A percentile compares a stretch with the other conserved stretches of the same genome.
These are phyloP conservation scores for Drosophila antonietae DNA, from an alignment of 2,888 invertebrate species.

Conservation along the genomic window DNA sequence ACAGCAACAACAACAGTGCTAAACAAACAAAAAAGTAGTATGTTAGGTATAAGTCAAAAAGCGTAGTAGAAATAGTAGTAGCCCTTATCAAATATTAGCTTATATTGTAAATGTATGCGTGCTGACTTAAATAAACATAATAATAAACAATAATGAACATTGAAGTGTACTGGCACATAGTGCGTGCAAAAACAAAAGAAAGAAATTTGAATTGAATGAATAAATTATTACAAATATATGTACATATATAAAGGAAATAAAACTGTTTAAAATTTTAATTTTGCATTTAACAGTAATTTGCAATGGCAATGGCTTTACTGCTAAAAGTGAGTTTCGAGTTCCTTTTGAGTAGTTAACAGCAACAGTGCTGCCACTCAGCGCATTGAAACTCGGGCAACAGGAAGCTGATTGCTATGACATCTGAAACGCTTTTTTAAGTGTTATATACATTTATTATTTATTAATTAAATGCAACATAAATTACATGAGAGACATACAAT, in stretches of 20 bases:
- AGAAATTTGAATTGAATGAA: conserved; percentile 39
- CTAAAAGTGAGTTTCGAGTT: background rate
- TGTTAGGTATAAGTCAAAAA: conserved; percentile 20
- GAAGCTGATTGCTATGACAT: conserved; percentile 26
- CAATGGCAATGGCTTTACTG: background rate
- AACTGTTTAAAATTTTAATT: background rate
- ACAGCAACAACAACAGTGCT: conserved; percentile 66
- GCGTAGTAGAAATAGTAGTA: conserved; percentile 39
- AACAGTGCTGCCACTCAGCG: conserved; percentile 8
- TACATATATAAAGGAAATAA: conserved; percentile 28
- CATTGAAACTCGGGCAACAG: background rate
- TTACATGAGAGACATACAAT: conserved; percentile 22
- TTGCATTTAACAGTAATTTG: background rate
- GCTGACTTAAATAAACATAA: conserved; percentile 48
- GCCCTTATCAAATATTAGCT: conserved; percentile 18
- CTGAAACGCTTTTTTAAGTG: background rate
- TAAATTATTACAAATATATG: conserved; percentile 53
- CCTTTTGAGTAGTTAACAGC: conserved; percentile 18
- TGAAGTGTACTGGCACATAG: conserved; percentile 41
- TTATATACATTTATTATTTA: conserved; percentile 15
- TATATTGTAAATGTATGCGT: conserved; percentile 37
- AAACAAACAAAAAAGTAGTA: conserved; percentile 69
- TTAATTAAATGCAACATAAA: conserved; percentile 26
- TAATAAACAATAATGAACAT: conserved; percentile 19
- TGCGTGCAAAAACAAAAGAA: conserved; percentile 21